These are phyloP conservation scores for Lottia gigantea DNA, from an alignment of 2,888 invertebrate genomes.

Conservation along the genomic window DNA sequence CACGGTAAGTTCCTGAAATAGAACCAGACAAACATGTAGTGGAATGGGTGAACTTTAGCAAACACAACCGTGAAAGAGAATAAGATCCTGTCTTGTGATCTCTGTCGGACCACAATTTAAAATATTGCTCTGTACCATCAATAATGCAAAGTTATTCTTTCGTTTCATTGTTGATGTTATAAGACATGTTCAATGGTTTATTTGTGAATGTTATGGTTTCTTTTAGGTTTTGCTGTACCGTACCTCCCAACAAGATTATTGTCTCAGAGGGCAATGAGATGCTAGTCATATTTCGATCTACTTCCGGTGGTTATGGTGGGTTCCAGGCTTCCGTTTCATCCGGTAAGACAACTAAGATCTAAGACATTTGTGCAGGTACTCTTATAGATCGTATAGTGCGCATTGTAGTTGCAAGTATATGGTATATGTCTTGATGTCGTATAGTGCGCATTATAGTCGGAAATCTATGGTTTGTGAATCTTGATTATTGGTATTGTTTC, in stretches of 20 bases:
- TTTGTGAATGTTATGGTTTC: background rate
- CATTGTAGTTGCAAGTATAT: too few relatives aligned
- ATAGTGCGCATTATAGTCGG: too few relatives aligned
- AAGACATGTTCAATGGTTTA: background rate
- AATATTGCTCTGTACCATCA: too few relatives aligned
- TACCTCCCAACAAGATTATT: conserved; percentile 29
- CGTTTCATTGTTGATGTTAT: background rate
- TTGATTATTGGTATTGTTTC: conserved; percentile 5
- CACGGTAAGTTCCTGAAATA: conserved; percentile 38
- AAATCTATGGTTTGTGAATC: too few relatives aligned
- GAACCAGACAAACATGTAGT: background rate
- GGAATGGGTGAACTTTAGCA: too few relatives aligned
- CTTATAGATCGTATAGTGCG: too few relatives aligned
- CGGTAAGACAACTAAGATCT: conserved; percentile 26
- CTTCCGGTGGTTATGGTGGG: conserved; percentile 31
- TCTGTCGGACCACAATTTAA: too few relatives aligned
- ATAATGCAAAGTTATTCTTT: too few relatives aligned
- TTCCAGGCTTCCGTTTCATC: conserved; percentile 29
- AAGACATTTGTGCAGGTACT: background rate
- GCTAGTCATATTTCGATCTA: conserved; percentile 46
- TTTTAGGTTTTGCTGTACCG: conserved; percentile 46
- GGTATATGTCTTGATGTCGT: too few relatives aligned
- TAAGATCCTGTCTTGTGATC: too few relatives aligned
- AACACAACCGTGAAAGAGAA: too few relatives aligned
- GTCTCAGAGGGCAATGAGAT: conserved; percentile 47